phyloP scores from a whole-genome alignment of 92 coral and sea anemone genomes.

The Pocillopora meandrina region DNA sequence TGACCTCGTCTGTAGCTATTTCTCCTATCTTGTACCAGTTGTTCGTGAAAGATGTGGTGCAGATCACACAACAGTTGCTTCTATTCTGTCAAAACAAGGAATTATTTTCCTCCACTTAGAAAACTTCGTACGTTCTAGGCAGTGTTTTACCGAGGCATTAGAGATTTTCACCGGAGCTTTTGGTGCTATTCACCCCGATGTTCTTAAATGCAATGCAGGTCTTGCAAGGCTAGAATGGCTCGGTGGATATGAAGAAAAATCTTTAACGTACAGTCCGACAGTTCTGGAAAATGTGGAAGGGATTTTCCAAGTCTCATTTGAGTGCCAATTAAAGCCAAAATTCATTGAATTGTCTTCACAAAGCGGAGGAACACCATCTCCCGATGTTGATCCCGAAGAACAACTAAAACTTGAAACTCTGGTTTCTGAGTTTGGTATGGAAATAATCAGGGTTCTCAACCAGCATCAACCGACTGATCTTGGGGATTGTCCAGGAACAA shows the following conservation, averaged over 20 bases:
- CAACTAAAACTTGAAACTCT: neutral
- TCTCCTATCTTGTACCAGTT: neutral
- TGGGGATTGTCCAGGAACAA: neutral
- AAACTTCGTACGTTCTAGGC: neutral
- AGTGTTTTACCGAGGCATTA: neutral
- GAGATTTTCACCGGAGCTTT: neutral
- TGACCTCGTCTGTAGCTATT: neutral
- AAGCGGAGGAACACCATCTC: neutral
- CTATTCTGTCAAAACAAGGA: neutral
- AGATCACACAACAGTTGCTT: neutral
- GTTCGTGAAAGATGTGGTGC: neutral
- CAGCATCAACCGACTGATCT: neutral
- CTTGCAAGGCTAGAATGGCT: neutral
- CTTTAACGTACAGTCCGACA: neutral
- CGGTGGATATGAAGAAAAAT: neutral
- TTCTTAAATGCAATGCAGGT: neutral
- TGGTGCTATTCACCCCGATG: constrained; percentile 5
- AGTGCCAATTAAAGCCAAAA: neutral
- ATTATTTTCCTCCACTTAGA: neutral
- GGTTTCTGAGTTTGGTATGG: neutral
- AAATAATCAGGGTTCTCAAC: neutral
- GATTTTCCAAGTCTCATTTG: neutral
- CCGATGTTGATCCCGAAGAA: neutral
- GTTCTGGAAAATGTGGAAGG: neutral
- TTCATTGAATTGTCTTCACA: neutral